These are phyloP conservation scores for Abscondita cerata DNA, from an alignment of 2,888 invertebrate genomes.

Conservation along the genomic window DNA sequence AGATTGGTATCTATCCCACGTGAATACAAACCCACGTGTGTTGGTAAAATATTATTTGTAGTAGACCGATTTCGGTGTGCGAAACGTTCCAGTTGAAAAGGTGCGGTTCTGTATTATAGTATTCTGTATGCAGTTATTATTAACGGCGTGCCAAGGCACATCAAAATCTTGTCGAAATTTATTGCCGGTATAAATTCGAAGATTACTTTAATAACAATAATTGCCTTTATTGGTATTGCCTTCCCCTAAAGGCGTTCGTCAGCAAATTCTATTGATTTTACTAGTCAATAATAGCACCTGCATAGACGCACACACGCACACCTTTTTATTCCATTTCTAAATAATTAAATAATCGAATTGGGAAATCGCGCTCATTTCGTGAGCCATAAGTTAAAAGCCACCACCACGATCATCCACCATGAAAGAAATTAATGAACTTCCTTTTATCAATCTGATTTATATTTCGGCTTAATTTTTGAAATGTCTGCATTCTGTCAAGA, in stretches of 20 bases:
- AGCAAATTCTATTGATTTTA: constrained; percentile 6
- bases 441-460: constrained; percentile 25
- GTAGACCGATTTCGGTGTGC: neutral
- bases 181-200: too few species aligned
- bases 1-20: constrained; percentile 10
- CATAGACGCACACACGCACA: neutral
- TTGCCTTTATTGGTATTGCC: neutral
- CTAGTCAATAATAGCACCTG: neutral
- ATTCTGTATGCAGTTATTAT: neutral
- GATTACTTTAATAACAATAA: neutral
- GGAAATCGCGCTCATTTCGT: constrained; percentile 1
- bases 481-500: constrained; percentile 48
- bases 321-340: constrained; percentile 1
- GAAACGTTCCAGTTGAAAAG: neutral
- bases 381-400: neutral
- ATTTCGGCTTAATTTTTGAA: constrained; percentile 20
- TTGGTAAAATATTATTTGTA: constrained; percentile 9
- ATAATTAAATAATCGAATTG: constrained; percentile 7
- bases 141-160: neutral
- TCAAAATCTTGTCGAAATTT: too few species aligned
- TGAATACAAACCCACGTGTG: constrained; percentile 9
- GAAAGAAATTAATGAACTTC: constrained; percentile 19
- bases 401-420: neutral
- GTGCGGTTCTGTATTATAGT: neutral
- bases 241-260: neutral